Evolutionary conservation across 2,113 vertebrate species (phyloP).

Genomic region (Atlantisia rogersi): DNA sequence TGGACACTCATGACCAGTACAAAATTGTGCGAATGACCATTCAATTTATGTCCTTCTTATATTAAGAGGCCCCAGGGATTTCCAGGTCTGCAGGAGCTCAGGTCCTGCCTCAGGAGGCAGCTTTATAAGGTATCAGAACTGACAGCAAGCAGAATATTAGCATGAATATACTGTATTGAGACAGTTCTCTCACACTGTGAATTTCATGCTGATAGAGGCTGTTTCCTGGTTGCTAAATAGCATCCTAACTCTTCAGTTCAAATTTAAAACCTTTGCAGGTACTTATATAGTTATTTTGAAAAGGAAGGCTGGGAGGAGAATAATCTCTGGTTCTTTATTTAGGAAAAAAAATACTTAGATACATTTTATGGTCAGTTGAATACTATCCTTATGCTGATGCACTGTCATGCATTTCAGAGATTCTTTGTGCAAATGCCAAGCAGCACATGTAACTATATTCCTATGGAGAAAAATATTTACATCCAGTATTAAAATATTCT

Average conservation of each 20-base stretch:
- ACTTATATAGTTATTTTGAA: slow-evolving; percentile 38
- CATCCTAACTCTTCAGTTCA: slow-evolving; percentile 38
- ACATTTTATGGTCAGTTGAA: slow-evolving; percentile 19
- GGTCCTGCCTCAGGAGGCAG: slow-evolving; percentile 42
- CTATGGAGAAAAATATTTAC: neutral
- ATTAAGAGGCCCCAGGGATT: neutral
- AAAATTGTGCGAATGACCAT: neutral
- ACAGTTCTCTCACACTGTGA: slow-evolving; percentile 53
- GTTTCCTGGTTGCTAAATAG: slow-evolving; percentile 56
- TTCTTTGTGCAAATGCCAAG: slow-evolving; percentile 15
- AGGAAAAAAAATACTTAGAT: neutral
- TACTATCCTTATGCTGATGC: neutral
- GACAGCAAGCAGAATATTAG: slow-evolving; percentile 53
- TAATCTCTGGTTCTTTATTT: slow-evolving; percentile 35
- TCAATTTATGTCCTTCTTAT: neutral
- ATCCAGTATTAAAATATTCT: neutral
- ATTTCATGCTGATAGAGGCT: slow-evolving; percentile 55
- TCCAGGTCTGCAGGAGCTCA: slow-evolving; percentile 6
- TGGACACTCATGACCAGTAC: neutral
- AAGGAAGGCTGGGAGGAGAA: slow-evolving; percentile 21
- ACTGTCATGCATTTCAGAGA: slow-evolving; percentile 15
- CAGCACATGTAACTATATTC: neutral
- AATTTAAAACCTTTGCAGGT: slow-evolving; percentile 45
- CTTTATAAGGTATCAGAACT: slow-evolving; percentile 35
- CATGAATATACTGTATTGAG: slow-evolving; percentile 41